Percentiles rank a stretch among this genome's conserved stretches.
phyloP scores from a whole-genome alignment of 2,888 invertebrate genomes.

The Hedya salicella region DNA sequence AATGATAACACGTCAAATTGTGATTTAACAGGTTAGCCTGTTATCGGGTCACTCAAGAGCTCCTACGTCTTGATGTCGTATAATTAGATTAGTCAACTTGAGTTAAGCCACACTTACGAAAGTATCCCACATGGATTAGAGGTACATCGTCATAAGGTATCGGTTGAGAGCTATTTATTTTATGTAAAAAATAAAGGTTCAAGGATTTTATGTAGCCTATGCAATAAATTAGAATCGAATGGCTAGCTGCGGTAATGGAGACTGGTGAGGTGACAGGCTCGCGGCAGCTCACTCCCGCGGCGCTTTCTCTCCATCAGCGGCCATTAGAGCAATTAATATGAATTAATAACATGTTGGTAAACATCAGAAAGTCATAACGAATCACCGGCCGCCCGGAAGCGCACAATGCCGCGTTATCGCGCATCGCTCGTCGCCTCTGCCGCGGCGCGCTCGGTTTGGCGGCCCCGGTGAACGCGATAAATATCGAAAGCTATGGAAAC shows the following conservation, averaged over 20 bases:
- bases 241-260: neutral
- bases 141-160: no score
- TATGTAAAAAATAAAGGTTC: no score
- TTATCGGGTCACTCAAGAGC: no score
- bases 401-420: constrained; percentile 6
- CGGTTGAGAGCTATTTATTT: no score
- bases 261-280: neutral
- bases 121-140: no score
- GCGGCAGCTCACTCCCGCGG: neutral
- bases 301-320: constrained; percentile 31
- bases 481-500: constrained; percentile 30
- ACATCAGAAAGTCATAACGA: constrained; percentile 33
- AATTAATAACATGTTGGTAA: constrained; percentile 39
- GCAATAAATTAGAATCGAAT: neutral
- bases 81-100: no score
- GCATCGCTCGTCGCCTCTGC: neutral
- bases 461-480: neutral
- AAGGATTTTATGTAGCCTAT: no score
- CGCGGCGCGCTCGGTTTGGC: neutral
- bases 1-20: no score
- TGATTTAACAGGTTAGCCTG: no score
- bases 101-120: no score
- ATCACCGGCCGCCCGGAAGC: constrained; percentile 6
- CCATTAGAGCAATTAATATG: constrained; percentile 35
- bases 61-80: no score